Conservation (phyloP, 64 coral and sea anemone genomes). For the Porites lutea region DNA sequence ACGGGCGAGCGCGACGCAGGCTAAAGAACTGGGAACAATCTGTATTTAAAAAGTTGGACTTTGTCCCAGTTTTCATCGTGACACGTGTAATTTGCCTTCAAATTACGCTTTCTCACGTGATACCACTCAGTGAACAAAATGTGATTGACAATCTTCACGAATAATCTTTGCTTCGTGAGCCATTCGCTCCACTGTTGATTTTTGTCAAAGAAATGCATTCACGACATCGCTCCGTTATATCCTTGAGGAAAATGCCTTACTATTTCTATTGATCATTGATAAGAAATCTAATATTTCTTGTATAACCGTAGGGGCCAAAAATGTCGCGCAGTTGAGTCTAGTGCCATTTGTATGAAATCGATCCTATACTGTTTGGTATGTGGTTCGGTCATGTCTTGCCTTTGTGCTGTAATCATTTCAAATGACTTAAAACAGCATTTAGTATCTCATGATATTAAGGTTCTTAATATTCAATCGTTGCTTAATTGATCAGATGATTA, state of each 20-base stretch:
- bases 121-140: not conserved
- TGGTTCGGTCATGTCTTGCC: not conserved
- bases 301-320: too few relatives aligned
- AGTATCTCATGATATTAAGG: too few relatives aligned
- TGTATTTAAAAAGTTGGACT: too few relatives aligned
- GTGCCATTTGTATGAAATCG: too few relatives aligned
- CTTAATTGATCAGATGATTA: not conserved
- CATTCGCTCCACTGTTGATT: not conserved
- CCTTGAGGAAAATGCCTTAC: not conserved
- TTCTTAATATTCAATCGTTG: not conserved
- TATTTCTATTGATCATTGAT: not conserved
- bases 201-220: not conserved
- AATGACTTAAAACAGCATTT: too few relatives aligned
- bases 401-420: not conserved
- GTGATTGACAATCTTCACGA: not conserved
- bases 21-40: too few relatives aligned
- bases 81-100: not conserved
- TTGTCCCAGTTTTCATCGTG: too few relatives aligned
- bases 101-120: not conserved
- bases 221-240: not conserved
- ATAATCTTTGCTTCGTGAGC: slow-evolving; percentile 2
- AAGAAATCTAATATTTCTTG: not conserved
- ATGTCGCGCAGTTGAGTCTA: too few relatives aligned
- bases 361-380: too few relatives aligned
- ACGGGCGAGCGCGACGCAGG: too few relatives aligned